Evolutionary conservation across 2,888 invertebrate species (phyloP).

Genomic region (Miltochrista miniata): DNA sequence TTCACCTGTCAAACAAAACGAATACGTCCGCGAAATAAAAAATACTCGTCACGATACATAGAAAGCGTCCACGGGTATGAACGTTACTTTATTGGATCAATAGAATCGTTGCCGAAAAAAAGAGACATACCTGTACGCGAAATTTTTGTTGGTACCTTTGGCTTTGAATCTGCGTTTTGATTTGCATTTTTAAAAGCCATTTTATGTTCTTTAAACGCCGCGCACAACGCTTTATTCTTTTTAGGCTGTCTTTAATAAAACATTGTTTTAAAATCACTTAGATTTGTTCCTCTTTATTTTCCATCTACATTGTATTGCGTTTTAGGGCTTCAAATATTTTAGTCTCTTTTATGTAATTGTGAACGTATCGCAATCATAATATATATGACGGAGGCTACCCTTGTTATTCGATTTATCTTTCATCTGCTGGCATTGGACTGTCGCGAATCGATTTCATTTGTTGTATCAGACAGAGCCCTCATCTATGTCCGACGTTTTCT

Average conservation of each 20-base stretch:
- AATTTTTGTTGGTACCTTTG: neutral
- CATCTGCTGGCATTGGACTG: slow-evolving; percentile 20
- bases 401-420: neutral
- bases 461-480: slow-evolving; percentile 21
- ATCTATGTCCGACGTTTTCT: slow-evolving; percentile 22
- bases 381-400: no score
- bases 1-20: slow-evolving; percentile 1
- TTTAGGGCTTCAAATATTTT: no score
- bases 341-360: no score
- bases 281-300: no score
- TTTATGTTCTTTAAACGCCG: no score
- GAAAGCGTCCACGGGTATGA: neutral
- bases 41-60: neutral
- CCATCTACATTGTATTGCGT: no score
- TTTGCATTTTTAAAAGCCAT: no score
- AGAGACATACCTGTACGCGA: neutral
- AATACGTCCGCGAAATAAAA: neutral
- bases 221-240: no score
- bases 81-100: slow-evolving; percentile 3
- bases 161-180: neutral
- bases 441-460: slow-evolving; percentile 29
- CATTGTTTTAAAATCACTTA: no score
- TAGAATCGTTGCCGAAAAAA: neutral
- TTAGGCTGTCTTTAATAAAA: no score
- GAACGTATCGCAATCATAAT: no score